A percentile compares a stretch with the other conserved stretches of the same genome.
Conservation (phyloP, 2,888 invertebrate genomes). For the Hyposoter didymator region DNA sequence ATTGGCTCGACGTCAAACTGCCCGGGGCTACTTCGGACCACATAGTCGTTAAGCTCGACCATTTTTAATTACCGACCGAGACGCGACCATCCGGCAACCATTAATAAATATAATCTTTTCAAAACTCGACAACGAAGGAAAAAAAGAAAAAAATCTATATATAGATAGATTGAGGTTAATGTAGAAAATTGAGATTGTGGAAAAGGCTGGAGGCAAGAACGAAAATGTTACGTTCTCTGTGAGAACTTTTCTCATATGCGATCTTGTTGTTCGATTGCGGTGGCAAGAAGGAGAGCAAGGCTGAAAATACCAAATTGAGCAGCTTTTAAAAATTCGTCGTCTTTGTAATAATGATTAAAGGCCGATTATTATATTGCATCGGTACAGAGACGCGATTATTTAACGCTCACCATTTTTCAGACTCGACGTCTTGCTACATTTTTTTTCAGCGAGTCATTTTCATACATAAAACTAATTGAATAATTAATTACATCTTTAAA, state of each 20-base stretch:
- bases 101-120: not conserved
- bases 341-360: too few relatives aligned
- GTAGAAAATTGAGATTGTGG: not conserved
- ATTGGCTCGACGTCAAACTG: constrained; percentile 94
- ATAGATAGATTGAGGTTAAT: not conserved
- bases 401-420: constrained; percentile 57
- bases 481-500: constrained; percentile 30
- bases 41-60: constrained; percentile 96
- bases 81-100: not conserved
- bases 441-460: constrained; percentile 43
- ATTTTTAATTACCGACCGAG: constrained; percentile 86
- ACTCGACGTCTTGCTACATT: constrained; percentile 57
- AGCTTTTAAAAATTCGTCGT: constrained; percentile 40
- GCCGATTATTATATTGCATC: constrained; percentile 38
- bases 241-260: constrained; percentile 60
- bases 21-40: constrained; percentile 94
- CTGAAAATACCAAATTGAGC: constrained; percentile 75
- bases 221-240: constrained; percentile 62
- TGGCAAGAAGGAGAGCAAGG: constrained; percentile 73
- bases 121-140: not conserved
- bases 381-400: constrained; percentile 24
- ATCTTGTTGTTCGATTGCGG: constrained; percentile 63
- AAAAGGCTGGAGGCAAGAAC: constrained; percentile 6
- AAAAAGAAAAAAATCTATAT: not conserved
- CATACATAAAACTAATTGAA: constrained; percentile 14